A percentile compares a stretch with the other conserved stretches of the same genome.
phyloP scores from a whole-genome alignment of 2,888 invertebrate genomes.

The Mythimna impura region DNA sequence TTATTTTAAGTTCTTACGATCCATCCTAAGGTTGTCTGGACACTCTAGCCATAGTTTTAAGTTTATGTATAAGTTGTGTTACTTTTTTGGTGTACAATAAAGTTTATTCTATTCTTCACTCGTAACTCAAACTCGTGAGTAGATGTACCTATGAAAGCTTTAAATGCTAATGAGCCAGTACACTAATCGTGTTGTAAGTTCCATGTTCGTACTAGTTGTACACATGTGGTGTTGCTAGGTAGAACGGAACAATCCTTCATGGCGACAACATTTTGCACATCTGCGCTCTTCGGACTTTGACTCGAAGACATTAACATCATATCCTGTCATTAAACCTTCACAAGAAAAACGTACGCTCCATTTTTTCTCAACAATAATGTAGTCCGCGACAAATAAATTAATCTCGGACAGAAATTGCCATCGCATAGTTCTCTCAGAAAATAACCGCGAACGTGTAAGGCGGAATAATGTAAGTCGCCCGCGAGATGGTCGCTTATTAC shows the following conservation, averaged over 20 bases:
- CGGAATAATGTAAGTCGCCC: constrained; percentile 76
- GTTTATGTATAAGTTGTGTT: too few relatives aligned
- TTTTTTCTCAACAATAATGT: constrained; percentile 81
- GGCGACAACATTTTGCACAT: constrained; percentile 83
- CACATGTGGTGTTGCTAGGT: constrained; percentile 80
- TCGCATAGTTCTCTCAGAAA: constrained; percentile 77
- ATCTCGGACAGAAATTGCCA: constrained; percentile 80
- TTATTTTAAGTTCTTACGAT: too few relatives aligned
- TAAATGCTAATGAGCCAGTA: constrained; percentile 50
- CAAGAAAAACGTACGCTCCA: constrained; percentile 75
- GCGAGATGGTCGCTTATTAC: constrained; percentile 79
- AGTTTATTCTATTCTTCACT: neutral
- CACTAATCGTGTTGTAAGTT: constrained; percentile 48
- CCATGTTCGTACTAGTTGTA: constrained; percentile 51
- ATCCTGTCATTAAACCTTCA: constrained; percentile 87
- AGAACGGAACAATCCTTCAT: constrained; percentile 80
- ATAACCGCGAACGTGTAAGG: constrained; percentile 66
- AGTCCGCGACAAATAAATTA: constrained; percentile 82
- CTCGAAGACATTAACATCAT: constrained; percentile 81
- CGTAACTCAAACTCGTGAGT: constrained; percentile 10
- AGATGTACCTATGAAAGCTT: constrained; percentile 24
- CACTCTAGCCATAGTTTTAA: too few relatives aligned
- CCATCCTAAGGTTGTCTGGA: too few relatives aligned
- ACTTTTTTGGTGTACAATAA: too few relatives aligned
- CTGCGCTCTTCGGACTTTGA: constrained; percentile 79